Evolutionary conservation across 1,140 invertebrate genomes (phyloP).

Genomic region (Steinernema khuongi): DNA sequence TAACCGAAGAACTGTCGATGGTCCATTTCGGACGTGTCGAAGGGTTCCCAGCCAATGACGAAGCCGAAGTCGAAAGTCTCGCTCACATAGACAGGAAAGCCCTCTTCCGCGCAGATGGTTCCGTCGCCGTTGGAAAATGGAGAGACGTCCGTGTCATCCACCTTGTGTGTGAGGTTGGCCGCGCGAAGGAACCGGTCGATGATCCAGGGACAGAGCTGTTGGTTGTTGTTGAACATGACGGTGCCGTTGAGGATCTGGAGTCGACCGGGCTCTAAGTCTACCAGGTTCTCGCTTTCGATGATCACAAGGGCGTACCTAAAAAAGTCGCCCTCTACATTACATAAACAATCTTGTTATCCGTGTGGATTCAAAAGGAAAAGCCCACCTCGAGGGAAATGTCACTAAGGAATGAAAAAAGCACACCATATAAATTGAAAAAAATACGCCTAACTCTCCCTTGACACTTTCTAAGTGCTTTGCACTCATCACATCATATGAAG

Average conservation of each 20-base stretch:
- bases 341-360: too few species aligned
- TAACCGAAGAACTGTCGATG: slow-evolving; percentile 57
- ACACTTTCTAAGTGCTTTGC: too few species aligned
- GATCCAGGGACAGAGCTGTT: slow-evolving; percentile 62
- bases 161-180: neutral
- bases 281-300: neutral
- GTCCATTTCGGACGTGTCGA: slow-evolving; percentile 60
- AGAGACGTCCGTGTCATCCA: slow-evolving; percentile 65
- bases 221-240: slow-evolving; percentile 67
- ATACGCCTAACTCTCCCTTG: too few species aligned
- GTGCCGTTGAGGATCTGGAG: slow-evolving; percentile 52
- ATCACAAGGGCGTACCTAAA: neutral
- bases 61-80: slow-evolving; percentile 29
- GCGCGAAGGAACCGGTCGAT: neutral
- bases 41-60: slow-evolving; percentile 58
- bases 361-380: too few species aligned
- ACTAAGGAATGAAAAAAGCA: too few species aligned
- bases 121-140: neutral
- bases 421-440: too few species aligned
- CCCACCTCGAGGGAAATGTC: too few species aligned
- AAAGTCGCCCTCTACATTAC: too few species aligned
- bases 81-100: slow-evolving; percentile 63
- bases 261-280: neutral
- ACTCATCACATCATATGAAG: too few species aligned
- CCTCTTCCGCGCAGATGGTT: neutral